Evolutionary conservation across 2,888 invertebrate species (phyloP), one percentile per base, ranked within the genome.

Genomic region (Norana najaformis): DNA sequence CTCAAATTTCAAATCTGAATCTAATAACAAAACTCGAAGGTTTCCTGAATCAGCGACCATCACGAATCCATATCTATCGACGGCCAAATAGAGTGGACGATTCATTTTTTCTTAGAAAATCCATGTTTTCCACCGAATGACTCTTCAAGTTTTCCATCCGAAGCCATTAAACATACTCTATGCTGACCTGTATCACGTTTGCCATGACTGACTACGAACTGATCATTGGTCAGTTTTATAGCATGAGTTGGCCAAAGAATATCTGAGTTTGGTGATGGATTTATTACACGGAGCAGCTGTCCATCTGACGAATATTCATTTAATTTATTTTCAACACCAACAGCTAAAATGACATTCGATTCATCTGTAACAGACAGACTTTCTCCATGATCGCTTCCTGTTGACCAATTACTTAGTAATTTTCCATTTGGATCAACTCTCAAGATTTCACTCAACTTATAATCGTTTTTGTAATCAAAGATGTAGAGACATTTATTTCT

Each of bases 271-370:
- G 53, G 0, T 69, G n/a, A n/a, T n/a, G n/a, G 69, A 69, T 69
- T 8, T 69, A 69, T 69, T 69, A n/a, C 69, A 69, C n/a, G 69
- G 30, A 69, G 30, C 16, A 69, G n/a, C n/a, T 69, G 69, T 69
- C 69, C 69, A 69, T 69, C 69, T 69, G 69, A n/a, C n/a, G 69
- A 69, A 69, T 69, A 69, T 69, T 69, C 69, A n/a, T 69, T n/a
- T n/a, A n/a, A n/a, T n/a, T n/a, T n/a, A n/a, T n/a, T n/a, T n/a
- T n/a, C n/a, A n/a, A n/a, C n/a, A n/a, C n/a, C n/a, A n/a, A n/a
- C n/a, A n/a, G n/a, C n/a, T n/a, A n/a, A n/a, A n/a, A n/a, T n/a
- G n/a, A n/a, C n/a, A n/a, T n/a, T n/a, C n/a, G n/a, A n/a, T n/a
- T n/a, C n/a, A n/a, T n/a, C n/a, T n/a, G n/a, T n/a, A n/a, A n/a